Base-by-base conservation (phyloP, 2,888 invertebrate genomes). In the Pristionchus mayeri region DNA sequence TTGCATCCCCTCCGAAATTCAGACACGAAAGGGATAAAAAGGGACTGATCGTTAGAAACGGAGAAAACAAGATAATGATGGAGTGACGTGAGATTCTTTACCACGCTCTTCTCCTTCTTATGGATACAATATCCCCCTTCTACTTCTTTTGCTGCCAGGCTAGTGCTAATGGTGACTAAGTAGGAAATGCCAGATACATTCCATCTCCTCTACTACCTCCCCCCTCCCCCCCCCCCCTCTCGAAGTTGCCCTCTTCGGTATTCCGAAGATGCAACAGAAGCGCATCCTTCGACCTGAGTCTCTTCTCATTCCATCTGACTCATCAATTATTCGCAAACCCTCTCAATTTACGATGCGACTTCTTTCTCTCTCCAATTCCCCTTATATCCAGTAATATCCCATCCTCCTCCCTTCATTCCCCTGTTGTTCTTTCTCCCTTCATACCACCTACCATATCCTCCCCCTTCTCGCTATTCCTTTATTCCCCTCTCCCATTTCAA, bases 261-360 rank as follows among this genome's bases (percentile, higher is more conserved):
- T 63, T 63, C 63, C 34, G 18, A 34, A 3, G 30, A 16, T 34
- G 16, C 34, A 34, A 34, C 27, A 34, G 34, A 63, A 63, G 63
- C 34, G 63, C 63, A 18, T 24, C 44, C 2, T 9, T 63, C 34
- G 30, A 16, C 13, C 63, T 13, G 27, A 30, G 4, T 44, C 71
- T n/a, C 24, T 40, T 71, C 71, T 40, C 71, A 40, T 71, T 71
- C 44, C 71, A 71, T 71, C 40, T 71, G 40, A 71, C 40, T 71
- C 71, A 71, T 71, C 71, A 71, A 71, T 71, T 71, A 71, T 67
- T 67, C 37, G 37, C 34, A 67, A 71, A n/a, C 71, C 71, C 71
- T 71, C 71, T 71, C 71, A 71, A 71, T 71, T 71, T 71, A 71
- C 71, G 40, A 63, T 71, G 37, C 21, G 44, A 71, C 71, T 71